Evolutionary conservation across 2,113 vertebrate species (phyloP).

Genomic region (Saguinus imperator): DNA sequence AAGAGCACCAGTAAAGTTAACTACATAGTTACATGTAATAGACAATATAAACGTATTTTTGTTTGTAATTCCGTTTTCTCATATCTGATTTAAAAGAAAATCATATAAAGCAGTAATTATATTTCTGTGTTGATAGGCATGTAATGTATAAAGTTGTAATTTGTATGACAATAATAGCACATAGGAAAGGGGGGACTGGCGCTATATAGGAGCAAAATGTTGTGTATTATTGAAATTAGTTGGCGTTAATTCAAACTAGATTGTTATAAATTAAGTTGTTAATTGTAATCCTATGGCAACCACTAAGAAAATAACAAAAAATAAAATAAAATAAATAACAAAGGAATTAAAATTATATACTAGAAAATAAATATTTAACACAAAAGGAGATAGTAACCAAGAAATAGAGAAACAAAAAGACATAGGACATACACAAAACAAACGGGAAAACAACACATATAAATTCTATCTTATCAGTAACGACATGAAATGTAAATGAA

Average conservation of each 20-base stretch:
- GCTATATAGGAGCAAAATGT: not conserved
- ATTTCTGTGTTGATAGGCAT: not conserved
- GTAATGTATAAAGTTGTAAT: not conserved
- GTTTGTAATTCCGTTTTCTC: not conserved
- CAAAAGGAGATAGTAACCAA: not conserved
- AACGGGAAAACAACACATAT: not conserved
- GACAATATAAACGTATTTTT: not conserved
- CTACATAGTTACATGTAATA: not conserved
- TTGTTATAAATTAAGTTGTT: not conserved
- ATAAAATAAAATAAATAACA: not conserved
- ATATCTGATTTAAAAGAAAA: constrained; percentile 14
- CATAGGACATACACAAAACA: not conserved
- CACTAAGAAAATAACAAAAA: not conserved
- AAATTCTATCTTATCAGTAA: not conserved
- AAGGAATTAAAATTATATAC: not conserved
- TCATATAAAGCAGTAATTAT: not conserved
- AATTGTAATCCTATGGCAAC: not conserved
- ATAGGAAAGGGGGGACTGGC: not conserved
- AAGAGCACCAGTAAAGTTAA: not conserved
- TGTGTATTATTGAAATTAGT: not conserved
- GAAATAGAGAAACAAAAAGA: not conserved
- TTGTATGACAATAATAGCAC: not conserved
- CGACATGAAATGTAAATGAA: not conserved
- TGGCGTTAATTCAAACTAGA: not conserved
- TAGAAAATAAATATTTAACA: not conserved